Conservation (phyloP, 2,797 vertebrate species). For the Myotis daubentonii region DNA sequence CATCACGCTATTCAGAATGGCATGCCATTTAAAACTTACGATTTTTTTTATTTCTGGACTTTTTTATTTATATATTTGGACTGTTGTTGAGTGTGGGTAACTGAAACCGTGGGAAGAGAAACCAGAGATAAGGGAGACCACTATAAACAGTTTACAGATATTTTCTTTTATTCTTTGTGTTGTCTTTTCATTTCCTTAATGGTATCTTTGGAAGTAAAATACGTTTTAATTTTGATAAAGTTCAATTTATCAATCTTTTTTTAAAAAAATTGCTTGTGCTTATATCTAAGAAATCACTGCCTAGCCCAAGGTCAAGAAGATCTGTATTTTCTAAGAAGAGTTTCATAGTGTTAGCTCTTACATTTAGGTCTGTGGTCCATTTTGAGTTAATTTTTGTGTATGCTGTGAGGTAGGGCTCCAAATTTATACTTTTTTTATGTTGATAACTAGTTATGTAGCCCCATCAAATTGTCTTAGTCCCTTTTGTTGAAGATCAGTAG, state of each 20-base stretch:
- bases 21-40: not conserved
- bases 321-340: not conserved
- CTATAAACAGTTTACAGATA: not conserved
- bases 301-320: not conserved
- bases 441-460: not conserved
- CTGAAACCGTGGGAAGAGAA: not conserved
- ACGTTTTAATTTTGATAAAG: slow-evolving; percentile 20
- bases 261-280: not conserved
- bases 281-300: not conserved
- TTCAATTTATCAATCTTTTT: not conserved
- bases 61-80: not conserved
- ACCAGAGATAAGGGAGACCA: not conserved
- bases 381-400: slow-evolving; percentile 18
- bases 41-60: not conserved
- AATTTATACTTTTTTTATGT: not conserved
- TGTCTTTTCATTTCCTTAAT: slow-evolving; percentile 33
- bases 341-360: not conserved
- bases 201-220: not conserved
- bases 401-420: not conserved
- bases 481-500: slow-evolving; percentile 33
- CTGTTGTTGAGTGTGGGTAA: not conserved
- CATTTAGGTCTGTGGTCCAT: not conserved
- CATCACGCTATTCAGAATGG: not conserved
- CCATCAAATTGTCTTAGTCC: not conserved
- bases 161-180: not conserved